Conservation (phyloP, 2,888 invertebrate species). For the Gymnocheta viridis region DNA sequence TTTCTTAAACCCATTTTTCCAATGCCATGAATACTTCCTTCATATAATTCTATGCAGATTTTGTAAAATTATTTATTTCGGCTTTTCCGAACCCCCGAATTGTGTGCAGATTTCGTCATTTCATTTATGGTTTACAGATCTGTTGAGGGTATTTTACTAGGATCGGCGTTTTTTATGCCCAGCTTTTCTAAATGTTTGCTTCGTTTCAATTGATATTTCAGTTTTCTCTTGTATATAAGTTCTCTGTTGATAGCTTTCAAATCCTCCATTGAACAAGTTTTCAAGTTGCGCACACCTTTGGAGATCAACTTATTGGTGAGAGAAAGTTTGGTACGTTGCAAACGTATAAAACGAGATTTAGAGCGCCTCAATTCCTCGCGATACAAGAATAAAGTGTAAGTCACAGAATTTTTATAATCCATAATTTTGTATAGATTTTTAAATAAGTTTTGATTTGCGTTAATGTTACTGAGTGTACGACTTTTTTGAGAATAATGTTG, state of each 20-base stretch:
- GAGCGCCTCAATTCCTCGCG: slow-evolving; percentile 74
- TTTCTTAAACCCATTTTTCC: too few species aligned
- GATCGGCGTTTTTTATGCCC: background rate
- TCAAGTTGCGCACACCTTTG: slow-evolving; percentile 73
- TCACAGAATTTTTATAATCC: slow-evolving; percentile 64
- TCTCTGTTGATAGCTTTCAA: slow-evolving; percentile 74
- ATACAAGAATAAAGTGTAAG: slow-evolving; percentile 75
- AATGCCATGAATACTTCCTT: too few species aligned
- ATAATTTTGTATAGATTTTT: too few species aligned
- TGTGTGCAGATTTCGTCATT: too few species aligned
- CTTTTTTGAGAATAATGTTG: too few species aligned
- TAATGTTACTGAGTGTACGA: too few species aligned
- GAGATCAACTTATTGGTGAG: slow-evolving; percentile 75
- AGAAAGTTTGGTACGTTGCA: slow-evolving; percentile 74
- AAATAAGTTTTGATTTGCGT: too few species aligned
- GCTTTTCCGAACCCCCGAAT: too few species aligned
- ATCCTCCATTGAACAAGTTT: slow-evolving; percentile 74
- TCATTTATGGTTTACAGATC: background rate
- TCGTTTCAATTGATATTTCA: slow-evolving; percentile 62
- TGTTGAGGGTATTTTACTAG: background rate
- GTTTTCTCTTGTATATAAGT: slow-evolving; percentile 74
- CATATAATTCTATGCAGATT: too few species aligned
- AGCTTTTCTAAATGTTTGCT: slow-evolving; percentile 19
- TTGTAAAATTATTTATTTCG: too few species aligned
- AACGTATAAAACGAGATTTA: slow-evolving; percentile 71